Evolutionary conservation across 53 echinoderm and acorn worm species (phyloP).

Genomic region (Crossaster papposus): DNA sequence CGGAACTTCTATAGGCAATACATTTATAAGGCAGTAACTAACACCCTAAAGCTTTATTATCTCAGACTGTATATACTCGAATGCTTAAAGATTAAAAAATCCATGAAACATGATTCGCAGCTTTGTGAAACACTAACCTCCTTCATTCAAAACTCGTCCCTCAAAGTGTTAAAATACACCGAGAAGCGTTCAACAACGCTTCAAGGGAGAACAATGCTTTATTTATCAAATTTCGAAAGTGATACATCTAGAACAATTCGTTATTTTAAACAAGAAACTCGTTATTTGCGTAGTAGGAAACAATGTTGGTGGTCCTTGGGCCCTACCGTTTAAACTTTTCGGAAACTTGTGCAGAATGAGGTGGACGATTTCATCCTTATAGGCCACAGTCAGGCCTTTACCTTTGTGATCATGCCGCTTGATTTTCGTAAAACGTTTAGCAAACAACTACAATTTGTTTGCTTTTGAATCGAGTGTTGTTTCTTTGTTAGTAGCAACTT

Average conservation of each 20-base stretch:
- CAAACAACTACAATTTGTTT: too few species aligned
- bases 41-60: too few species aligned
- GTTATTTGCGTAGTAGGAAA: background rate
- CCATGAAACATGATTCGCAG: background rate
- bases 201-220: background rate
- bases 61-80: background rate
- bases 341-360: background rate
- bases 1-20: too few species aligned
- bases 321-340: background rate
- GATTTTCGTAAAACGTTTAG: too few species aligned
- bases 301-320: background rate
- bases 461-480: too few species aligned
- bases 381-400: too few species aligned
- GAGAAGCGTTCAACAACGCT: background rate
- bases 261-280: constrained; percentile 2
- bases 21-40: too few species aligned
- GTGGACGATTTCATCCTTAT: background rate
- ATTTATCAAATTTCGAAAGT: constrained; percentile 19
- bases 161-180: background rate
- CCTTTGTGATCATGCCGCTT: too few species aligned
- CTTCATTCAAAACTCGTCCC: background rate
- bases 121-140: background rate
- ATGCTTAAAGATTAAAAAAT: background rate
- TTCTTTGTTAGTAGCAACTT: too few species aligned
- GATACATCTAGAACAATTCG: background rate